Evolutionary conservation across 1,140 invertebrate species (phyloP).

Genomic region (Adelges cooleyi): DNA sequence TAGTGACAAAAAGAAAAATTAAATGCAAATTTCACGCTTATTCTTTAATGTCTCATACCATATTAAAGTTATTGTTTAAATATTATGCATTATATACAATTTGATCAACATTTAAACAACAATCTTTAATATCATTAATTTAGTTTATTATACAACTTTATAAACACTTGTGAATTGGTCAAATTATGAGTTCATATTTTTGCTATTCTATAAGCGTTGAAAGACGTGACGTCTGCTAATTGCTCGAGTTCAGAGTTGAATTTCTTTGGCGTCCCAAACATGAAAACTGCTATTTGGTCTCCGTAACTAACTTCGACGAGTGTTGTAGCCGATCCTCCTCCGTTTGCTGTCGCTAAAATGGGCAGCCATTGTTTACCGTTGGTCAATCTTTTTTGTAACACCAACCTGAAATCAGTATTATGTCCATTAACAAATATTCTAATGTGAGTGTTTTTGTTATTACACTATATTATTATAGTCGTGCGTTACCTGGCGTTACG

Average conservation of each 20-base stretch:
- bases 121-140: no score
- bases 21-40: no score
- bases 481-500: background rate
- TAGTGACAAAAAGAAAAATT: no score
- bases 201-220: conserved; percentile 13
- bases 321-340: conserved; percentile 12
- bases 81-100: no score
- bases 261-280: background rate
- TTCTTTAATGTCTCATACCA: no score
- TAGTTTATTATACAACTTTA: no score
- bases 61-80: no score
- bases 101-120: no score
- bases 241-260: background rate
- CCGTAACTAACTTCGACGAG: background rate
- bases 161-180: no score
- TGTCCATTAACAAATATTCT: no score
- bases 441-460: no score
- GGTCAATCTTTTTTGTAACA: conserved; percentile 1
- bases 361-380: conserved; percentile 15
- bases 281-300: conserved; percentile 1
- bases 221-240: background rate
- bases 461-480: background rate
- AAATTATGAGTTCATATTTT: background rate
- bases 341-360: background rate
- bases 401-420: background rate